Conservation (phyloP, 2,113 vertebrate species). For the Uria aalge region DNA sequence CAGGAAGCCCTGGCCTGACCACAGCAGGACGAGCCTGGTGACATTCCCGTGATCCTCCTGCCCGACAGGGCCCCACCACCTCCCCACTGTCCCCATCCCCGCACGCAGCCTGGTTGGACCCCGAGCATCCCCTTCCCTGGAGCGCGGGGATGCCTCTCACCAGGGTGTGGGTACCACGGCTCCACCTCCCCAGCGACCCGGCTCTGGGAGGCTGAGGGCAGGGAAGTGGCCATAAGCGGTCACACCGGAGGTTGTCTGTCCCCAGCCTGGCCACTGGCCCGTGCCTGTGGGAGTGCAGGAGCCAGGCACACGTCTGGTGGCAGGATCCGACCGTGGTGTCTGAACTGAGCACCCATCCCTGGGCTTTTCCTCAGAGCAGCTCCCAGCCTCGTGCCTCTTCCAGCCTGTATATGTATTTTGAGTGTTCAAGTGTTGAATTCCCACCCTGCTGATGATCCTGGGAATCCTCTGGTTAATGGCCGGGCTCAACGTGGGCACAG, state of each 20-base stretch:
- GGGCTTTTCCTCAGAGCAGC: background rate
- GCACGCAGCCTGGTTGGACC: background rate
- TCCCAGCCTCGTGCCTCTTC: background rate
- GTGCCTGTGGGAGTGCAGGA: accelerated
- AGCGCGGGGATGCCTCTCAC: background rate
- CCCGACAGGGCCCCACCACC: accelerated
- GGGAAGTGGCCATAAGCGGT: background rate
- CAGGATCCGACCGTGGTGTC: background rate
- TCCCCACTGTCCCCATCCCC: accelerated
- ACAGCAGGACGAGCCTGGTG: background rate
- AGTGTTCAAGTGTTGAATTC: background rate
- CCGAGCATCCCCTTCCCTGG: background rate
- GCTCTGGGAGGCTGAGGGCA: background rate
- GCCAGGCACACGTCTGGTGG: background rate
- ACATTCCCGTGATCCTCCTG: background rate
- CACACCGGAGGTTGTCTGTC: background rate
- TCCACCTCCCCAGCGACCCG: background rate
- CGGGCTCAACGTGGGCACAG: accelerated
- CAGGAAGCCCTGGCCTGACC: background rate
- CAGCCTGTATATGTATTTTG: accelerated
- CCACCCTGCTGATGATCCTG: background rate
- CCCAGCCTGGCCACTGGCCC: background rate
- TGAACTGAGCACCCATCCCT: background rate
- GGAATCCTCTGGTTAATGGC: background rate
- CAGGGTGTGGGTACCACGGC: accelerated